Conservation (phyloP, 2,888 invertebrate genomes). For the Eueremaeus valkanovi region DNA sequence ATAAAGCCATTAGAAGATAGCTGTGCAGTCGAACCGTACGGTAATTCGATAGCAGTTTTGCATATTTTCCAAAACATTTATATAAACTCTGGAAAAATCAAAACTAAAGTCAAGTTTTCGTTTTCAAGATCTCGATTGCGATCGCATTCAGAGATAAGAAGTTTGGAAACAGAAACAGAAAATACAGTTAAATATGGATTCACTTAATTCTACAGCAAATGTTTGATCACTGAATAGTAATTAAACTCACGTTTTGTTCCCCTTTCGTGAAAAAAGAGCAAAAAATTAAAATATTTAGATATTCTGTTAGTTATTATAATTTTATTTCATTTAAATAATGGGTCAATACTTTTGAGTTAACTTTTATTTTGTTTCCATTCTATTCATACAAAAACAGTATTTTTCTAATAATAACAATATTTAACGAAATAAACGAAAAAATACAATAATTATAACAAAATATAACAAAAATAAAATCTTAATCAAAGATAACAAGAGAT, state of each 20-base stretch:
- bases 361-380: too few relatives aligned
- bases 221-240: not conserved
- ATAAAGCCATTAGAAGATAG: not conserved
- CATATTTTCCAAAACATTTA: not conserved
- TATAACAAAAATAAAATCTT: too few relatives aligned
- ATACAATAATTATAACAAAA: too few relatives aligned
- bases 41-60: conserved; percentile 2
- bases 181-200: not conserved
- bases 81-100: not conserved
- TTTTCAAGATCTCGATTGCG: not conserved
- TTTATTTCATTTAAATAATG: conserved; percentile 19
- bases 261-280: conserved; percentile 20
- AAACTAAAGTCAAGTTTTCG: not conserved
- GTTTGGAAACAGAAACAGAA: not conserved
- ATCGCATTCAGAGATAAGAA: not conserved
- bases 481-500: too few relatives aligned
- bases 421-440: too few relatives aligned
- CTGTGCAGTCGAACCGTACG: not conserved
- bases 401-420: too few relatives aligned
- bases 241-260: conserved; percentile 14
- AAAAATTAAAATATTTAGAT: conserved; percentile 13
- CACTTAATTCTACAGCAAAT: too few relatives aligned
- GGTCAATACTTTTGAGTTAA: conserved; percentile 3
- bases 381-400: too few relatives aligned
- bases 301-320: conserved; percentile 16